phyloP scores from a whole-genome alignment of 2,888 invertebrate genomes.

The Furcula furcula region DNA sequence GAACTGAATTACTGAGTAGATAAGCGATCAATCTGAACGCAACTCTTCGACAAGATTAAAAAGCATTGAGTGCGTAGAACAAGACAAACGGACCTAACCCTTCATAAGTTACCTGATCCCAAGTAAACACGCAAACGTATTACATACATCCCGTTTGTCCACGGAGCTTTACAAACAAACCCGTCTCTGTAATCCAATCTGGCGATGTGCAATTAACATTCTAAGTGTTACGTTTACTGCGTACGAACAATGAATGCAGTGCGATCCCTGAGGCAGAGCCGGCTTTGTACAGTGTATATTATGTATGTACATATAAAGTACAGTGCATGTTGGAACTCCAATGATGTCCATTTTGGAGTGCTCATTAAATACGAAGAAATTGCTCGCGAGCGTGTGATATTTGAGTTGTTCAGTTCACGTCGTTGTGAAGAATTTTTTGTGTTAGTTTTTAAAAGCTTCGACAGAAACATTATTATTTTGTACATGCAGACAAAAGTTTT shows the following conservation, averaged over 20 bases:
- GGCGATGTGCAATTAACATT: constrained; percentile 52
- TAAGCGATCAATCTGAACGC: constrained; percentile 9
- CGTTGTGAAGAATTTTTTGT: too few species aligned
- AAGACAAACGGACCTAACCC: constrained; percentile 27
- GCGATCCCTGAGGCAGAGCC: constrained; percentile 9
- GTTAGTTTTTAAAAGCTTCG: too few species aligned
- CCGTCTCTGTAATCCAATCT: constrained; percentile 40
- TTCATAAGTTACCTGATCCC: constrained; percentile 37
- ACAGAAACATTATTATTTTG: too few species aligned
- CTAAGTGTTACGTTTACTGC: constrained; percentile 42
- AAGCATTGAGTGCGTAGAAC: constrained; percentile 17
- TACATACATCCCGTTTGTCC: constrained; percentile 27
- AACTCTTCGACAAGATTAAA: constrained; percentile 13
- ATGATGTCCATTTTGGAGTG: too few species aligned
- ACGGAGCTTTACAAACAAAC: constrained; percentile 43
- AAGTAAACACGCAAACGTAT: constrained; percentile 35
- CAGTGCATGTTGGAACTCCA: too few species aligned
- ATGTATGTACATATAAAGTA: too few species aligned
- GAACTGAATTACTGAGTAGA: constrained; percentile 7
- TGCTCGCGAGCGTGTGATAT: too few species aligned
- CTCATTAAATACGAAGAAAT: not conserved
- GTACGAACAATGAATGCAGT: constrained; percentile 29
- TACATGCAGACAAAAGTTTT: too few species aligned
- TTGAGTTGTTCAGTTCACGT: too few species aligned
- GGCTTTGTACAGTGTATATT: not conserved